Percentiles rank a stretch among this genome's conserved stretches.
These are phyloP conservation scores for Gorsachius magnificus DNA, from an alignment of 2,797 vertebrate genomes.

Conservation along the genomic window DNA sequence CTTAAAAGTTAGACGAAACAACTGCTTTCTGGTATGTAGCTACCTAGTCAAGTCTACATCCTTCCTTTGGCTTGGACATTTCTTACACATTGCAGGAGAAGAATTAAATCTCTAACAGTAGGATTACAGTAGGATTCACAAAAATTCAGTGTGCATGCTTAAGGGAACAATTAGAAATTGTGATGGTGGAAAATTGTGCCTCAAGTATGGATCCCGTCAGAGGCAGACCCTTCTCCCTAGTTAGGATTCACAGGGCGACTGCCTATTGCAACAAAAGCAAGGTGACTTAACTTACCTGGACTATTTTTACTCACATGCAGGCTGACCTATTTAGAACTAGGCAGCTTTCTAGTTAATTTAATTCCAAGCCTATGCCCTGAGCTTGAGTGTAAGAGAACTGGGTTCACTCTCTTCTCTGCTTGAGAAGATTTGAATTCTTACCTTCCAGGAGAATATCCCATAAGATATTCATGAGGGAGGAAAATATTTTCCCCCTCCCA, in stretches of 20 bases:
- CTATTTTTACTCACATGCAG: conserved; percentile 10
- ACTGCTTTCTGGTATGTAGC: not conserved
- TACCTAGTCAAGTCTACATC: not conserved
- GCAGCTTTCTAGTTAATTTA: conserved; percentile 44
- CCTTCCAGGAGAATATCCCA: conserved; percentile 57
- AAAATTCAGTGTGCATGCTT: not conserved
- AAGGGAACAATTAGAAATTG: not conserved
- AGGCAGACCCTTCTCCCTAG: not conserved
- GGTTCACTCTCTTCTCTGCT: conserved; percentile 19
- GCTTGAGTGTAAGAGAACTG: not conserved
- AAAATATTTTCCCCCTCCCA: conserved; percentile 14
- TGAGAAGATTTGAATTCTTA: conserved; percentile 47
- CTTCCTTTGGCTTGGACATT: not conserved
- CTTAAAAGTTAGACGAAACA: not conserved
- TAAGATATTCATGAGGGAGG: conserved; percentile 62
- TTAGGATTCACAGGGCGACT: not conserved
- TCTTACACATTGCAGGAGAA: not conserved
- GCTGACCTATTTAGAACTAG: conserved; percentile 44
- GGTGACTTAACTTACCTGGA: conserved; percentile 4
- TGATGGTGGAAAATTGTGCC: not conserved
- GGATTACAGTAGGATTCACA: not conserved
- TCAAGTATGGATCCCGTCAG: not conserved
- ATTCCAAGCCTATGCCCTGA: conserved; percentile 9
- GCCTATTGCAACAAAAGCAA: not conserved
- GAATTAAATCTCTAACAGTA: not conserved